A percentile compares a stretch with the other conserved stretches of the same genome.
These are phyloP conservation scores for Pseudopleuronectes americanus DNA, from an alignment of 2,797 vertebrate species.

Conservation along the genomic window DNA sequence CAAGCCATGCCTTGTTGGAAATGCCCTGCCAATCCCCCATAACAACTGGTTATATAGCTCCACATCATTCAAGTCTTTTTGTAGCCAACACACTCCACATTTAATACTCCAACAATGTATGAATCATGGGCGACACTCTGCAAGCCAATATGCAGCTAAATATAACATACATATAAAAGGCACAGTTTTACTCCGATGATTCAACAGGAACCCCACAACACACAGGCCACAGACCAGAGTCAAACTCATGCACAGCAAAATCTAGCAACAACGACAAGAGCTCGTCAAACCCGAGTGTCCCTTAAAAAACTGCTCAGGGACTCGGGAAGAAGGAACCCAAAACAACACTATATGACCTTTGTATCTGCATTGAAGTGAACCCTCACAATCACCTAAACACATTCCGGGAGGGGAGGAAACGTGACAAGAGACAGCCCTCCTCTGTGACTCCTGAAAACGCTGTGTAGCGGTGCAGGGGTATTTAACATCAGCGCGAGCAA, in stretches of 20 bases:
- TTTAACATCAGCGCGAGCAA: slow-evolving; percentile 29
- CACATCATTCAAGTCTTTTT: slow-evolving; percentile 23
- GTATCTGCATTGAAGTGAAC: slow-evolving; percentile 32
- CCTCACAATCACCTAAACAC: slow-evolving; percentile 36
- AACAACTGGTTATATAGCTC: slow-evolving; percentile 32
- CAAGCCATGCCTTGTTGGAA: slow-evolving; percentile 71
- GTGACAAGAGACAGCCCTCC: slow-evolving; percentile 31
- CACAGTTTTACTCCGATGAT: slow-evolving; percentile 10
- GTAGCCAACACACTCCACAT: slow-evolving; percentile 11
- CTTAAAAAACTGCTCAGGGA: slow-evolving; percentile 23
- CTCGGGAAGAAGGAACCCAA: slow-evolving; percentile 26
- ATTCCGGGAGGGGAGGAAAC: slow-evolving; percentile 44
- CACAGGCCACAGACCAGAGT: slow-evolving; percentile 32
- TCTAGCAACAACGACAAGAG: slow-evolving; percentile 26
- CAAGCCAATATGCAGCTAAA: slow-evolving; percentile 27
- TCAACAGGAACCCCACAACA: slow-evolving; percentile 38
- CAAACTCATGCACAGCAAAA: slow-evolving; percentile 60
- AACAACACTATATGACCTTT: slow-evolving; percentile 49
- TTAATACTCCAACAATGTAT: slow-evolving; percentile 20
- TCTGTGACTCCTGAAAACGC: slow-evolving; percentile 23
- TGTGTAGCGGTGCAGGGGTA: slow-evolving; percentile 15
- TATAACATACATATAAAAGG: slow-evolving; percentile 14
- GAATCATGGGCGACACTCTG: slow-evolving; percentile 18
- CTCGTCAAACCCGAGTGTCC: slow-evolving; percentile 27
- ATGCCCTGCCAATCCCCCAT: slow-evolving; percentile 42